A percentile compares a stretch with the other conserved stretches of the same genome.
Evolutionary conservation across 2,113 vertebrate genomes (phyloP).

Genomic region (Thamnophis sirtalis): DNA sequence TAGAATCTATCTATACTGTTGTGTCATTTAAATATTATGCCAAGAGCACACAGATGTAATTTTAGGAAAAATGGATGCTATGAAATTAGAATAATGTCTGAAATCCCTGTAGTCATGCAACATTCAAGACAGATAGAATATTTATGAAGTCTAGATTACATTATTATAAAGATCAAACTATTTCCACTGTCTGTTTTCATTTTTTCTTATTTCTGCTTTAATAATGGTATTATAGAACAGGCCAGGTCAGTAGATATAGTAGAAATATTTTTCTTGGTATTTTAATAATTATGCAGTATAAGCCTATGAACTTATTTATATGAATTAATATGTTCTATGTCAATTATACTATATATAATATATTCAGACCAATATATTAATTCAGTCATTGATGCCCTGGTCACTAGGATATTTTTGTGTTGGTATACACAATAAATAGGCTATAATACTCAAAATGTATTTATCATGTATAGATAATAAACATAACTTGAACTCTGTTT

Average conservation of each 20-base stretch:
- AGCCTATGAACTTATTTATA: background rate
- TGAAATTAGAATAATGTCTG: background rate
- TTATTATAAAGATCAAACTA: background rate
- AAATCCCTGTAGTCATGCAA: background rate
- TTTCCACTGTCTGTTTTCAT: background rate
- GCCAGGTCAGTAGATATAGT: background rate
- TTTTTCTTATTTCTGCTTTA: background rate
- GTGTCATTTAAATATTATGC: background rate
- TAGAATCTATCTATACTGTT: background rate
- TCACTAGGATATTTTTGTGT: background rate
- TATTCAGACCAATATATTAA: background rate
- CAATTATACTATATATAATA: background rate
- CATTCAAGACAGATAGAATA: background rate
- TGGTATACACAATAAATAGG: background rate
- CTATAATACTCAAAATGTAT: background rate
- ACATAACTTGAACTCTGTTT: background rate
- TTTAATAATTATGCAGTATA: background rate
- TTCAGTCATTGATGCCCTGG: background rate
- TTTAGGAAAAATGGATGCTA: background rate
- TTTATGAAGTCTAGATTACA: background rate
- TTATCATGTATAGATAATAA: background rate
- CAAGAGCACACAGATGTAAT: background rate
- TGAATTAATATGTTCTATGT: background rate
- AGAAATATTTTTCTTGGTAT: background rate
- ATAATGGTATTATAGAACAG: background rate